Base-by-base conservation (phyloP, 2,113 vertebrate genomes). In the Amia ocellicauda region DNA sequence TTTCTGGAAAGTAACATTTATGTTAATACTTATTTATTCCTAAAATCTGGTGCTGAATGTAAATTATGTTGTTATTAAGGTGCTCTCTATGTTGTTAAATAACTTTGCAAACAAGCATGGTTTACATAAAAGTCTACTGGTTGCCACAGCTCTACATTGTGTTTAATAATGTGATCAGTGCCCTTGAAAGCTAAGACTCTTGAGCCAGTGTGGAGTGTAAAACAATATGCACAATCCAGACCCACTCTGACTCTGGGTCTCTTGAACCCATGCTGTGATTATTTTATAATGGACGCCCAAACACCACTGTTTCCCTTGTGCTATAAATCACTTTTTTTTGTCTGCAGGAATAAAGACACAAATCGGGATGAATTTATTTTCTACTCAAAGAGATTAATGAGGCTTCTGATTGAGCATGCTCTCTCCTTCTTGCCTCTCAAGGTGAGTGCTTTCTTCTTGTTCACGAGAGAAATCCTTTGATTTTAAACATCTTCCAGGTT, bases 381-480 rank as follows among this genome's bases (percentile, higher is more conserved):
- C 82, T 95, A 96, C 83, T 95, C 93, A 50, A 96, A 96, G 85
- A 91, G 93, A 73, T 84, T 94, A 75, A 96, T 95, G 94, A 82
- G 94, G 67, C 89, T 96, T 2, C 78, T 96, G 28, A 94, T 95
- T 0, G 93, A 95, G 60, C 92, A 94, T 0, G 93, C 93, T 3
- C 90, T 95, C 68, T 94, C 94, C 76, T 96, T 95, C 78, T 80
- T 96, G 60, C 93, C 92, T 0, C 88, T 95, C 62, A 90, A 92
- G 87, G 93, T 94, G 57, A 72, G 79, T 58, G 20, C 62, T 41
- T 47, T 19, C 5, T 47, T 19, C 45, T 47, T 5, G 4, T 17
- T 3, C n/a, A 4, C 10, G n/a, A 19, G n/a, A 14, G 45, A 17
- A 47, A 47, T 5, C 2, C 45, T n/a, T 47, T 17, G 31, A 36